A percentile compares a stretch with the other conserved stretches of the same genome.
Conservation (phyloP, 2,888 invertebrate species). For the Diploptera punctata region DNA sequence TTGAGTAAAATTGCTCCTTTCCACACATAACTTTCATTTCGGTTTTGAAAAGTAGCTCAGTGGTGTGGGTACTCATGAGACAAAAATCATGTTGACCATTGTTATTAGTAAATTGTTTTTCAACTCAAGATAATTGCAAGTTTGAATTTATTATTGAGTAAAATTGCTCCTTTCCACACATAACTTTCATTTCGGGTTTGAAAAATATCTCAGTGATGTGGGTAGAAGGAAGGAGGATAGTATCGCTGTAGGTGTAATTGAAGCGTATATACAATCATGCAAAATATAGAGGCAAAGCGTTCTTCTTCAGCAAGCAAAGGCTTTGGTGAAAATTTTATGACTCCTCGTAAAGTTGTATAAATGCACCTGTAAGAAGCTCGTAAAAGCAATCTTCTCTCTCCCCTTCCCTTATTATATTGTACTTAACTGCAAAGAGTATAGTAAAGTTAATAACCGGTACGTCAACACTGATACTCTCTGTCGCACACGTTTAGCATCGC, state of each 20-base stretch:
- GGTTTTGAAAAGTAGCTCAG: no score
- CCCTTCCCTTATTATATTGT: slow-evolving; percentile 31
- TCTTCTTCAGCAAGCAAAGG: slow-evolving; percentile 5
- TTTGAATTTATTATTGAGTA: slow-evolving; percentile 15
- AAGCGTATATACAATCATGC: slow-evolving; percentile 20
- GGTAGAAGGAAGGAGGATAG: background rate
- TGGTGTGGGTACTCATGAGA: no score
- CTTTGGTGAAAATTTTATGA: slow-evolving; percentile 40
- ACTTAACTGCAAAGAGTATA: slow-evolving; percentile 28
- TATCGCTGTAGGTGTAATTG: background rate
- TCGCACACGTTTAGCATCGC: no score
- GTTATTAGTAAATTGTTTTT: slow-evolving; percentile 19
- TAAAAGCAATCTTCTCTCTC: slow-evolving; percentile 33
- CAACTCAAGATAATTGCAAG: background rate
- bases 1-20: no score
- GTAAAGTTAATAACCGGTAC: slow-evolving; percentile 18
- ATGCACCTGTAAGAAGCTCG: slow-evolving; percentile 41
- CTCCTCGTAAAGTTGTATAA: slow-evolving; percentile 40
- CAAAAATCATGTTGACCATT: no score
- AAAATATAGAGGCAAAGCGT: slow-evolving; percentile 20
- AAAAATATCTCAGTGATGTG: background rate
- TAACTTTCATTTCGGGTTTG: background rate
- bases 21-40: no score
- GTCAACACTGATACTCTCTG: background rate
- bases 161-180: background rate